A percentile compares a stretch with the other conserved stretches of the same genome.
These are phyloP conservation scores for Anastrepha obliqua DNA, from an alignment of 1,140 invertebrate species.

Conservation along the genomic window DNA sequence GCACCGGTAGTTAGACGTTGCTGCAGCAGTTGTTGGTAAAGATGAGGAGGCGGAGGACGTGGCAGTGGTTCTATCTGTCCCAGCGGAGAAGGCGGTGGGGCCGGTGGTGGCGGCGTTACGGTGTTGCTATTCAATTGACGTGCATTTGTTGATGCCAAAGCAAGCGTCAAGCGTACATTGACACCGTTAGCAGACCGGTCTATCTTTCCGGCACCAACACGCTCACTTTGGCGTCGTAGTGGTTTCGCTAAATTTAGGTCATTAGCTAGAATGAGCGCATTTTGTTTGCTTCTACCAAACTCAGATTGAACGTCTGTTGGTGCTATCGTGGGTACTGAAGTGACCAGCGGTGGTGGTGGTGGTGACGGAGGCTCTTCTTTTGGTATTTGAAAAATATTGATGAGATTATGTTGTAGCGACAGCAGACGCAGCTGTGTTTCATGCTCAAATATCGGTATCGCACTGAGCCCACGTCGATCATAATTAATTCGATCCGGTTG, in stretches of 20 bases:
- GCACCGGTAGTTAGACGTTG: background rate
- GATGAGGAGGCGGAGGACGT: background rate
- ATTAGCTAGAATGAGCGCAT: background rate
- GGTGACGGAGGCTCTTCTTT: constrained; percentile 65
- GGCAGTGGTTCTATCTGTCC: constrained; percentile 21
- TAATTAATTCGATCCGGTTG: constrained; percentile 86
- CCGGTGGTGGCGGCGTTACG: constrained; percentile 55
- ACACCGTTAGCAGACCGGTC: background rate
- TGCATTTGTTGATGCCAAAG: background rate
- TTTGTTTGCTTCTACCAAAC: background rate
- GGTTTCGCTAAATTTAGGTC: background rate
- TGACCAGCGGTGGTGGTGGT: background rate
- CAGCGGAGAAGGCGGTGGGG: constrained; percentile 13
- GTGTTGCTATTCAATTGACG: background rate
- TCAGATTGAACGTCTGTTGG: background rate
- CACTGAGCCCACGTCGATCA: constrained; percentile 84
- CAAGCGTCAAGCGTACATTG: constrained; percentile 47
- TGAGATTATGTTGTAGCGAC: constrained; percentile 93
- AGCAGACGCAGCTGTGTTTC: constrained; percentile 87
- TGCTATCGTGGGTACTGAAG: background rate
- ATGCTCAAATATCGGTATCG: constrained; percentile 85
- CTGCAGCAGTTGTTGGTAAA: constrained; percentile 21
- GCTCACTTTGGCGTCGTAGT: constrained; percentile 8
- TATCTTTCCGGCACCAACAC: background rate
- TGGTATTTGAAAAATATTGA: constrained; percentile 81